Conservation (phyloP, 23 tunicate genomes). For the Halocynthia aurantium region DNA sequence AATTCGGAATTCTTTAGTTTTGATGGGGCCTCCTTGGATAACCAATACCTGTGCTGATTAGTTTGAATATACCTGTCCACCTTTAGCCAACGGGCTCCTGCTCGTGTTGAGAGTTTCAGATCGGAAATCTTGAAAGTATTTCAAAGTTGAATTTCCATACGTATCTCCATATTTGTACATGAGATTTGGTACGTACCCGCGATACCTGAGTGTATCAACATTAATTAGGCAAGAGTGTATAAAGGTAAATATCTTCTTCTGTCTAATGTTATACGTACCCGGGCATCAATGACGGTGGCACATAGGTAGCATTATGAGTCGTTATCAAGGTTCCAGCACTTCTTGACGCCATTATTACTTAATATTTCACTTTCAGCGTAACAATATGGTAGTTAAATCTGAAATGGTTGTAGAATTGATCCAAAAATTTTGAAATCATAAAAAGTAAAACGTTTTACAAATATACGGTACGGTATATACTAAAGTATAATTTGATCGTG, state of each 20-base stretch:
- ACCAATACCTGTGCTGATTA: neutral
- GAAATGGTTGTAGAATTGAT: no score
- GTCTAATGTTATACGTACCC: conserved; percentile 45
- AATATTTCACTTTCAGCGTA: no score
- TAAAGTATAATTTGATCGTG: no score
- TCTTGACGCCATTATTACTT: conserved; percentile 67
- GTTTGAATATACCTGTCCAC: conserved; percentile 52
- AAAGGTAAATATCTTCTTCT: neutral
- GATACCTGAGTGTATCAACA: conserved; percentile 28
- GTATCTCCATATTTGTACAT: conserved; percentile 92
- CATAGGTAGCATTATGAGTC: conserved; percentile 75
- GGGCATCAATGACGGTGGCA: conserved; percentile 86
- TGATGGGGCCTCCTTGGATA: neutral
- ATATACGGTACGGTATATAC: no score
- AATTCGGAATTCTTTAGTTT: neutral
- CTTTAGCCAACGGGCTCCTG: conserved; percentile 56
- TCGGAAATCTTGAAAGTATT: conserved; percentile 90
- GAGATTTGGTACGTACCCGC: conserved; percentile 81
- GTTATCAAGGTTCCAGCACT: conserved; percentile 90
- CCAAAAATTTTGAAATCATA: no score
- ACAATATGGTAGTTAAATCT: no score
- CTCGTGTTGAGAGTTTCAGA: conserved; percentile 79
- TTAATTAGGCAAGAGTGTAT: neutral
- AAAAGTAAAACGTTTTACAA: no score
- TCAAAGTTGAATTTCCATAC: conserved; percentile 79